Conservation (phyloP, 2,888 invertebrate genomes). For the Deroplatys truncata region DNA sequence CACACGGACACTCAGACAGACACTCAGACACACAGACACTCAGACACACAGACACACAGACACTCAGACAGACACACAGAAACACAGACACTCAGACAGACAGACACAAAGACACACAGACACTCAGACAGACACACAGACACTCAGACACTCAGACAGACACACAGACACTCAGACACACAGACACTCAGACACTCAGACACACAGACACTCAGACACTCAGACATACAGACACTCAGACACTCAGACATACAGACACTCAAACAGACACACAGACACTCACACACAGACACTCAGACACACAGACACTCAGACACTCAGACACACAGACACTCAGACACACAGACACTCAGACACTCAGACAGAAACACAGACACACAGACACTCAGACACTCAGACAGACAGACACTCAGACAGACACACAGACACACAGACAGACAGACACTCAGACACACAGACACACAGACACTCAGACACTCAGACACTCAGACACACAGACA, state of each 20-base stretch:
- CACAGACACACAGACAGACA: not conserved
- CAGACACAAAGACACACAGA: too few relatives aligned
- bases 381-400: not conserved
- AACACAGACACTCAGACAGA: too few relatives aligned
- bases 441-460: not conserved
- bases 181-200: not conserved
- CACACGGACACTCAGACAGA: not conserved
- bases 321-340: not conserved
- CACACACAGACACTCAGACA: not conserved
- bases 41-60: not conserved
- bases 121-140: not conserved
- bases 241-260: not conserved
- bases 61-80: too few relatives aligned
- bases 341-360: too few relatives aligned
- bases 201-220: not conserved
- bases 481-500: not conserved
- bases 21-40: not conserved
- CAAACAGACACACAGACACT: not conserved
- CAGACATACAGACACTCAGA: not conserved
- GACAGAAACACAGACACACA: too few relatives aligned
- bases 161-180: not conserved
- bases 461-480: not conserved
- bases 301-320: not conserved
- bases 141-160: not conserved
- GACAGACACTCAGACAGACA: not conserved